Evolutionary conservation across 2,797 vertebrate genomes (phyloP).

Genomic region (Danio tinwini): DNA sequence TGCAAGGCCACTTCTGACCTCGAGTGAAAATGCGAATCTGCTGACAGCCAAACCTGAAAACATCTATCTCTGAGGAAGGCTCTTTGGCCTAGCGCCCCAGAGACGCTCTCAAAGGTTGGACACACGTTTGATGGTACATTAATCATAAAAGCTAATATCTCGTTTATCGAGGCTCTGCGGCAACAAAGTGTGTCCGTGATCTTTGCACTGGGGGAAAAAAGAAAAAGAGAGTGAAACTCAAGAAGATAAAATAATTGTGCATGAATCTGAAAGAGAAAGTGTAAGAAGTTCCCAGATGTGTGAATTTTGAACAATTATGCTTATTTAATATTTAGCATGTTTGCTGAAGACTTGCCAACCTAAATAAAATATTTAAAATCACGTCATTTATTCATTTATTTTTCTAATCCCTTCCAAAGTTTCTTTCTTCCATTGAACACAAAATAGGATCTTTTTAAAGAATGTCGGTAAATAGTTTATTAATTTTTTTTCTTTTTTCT

Average conservation of each 20-base stretch:
- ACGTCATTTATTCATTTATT: too few relatives aligned
- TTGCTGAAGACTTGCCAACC: neutral
- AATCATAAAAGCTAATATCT: slow-evolving; percentile 20
- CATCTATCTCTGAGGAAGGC: slow-evolving; percentile 15
- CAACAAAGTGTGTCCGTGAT: neutral
- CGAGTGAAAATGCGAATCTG: slow-evolving; percentile 4
- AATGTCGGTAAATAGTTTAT: too few relatives aligned
- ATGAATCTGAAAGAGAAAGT: neutral
- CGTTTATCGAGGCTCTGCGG: slow-evolving; percentile 34
- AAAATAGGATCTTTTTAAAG: too few relatives aligned
- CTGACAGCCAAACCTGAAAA: neutral
- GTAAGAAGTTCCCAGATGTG: neutral
- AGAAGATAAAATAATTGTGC: neutral
- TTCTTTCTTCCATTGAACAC: too few relatives aligned
- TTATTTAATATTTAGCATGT: neutral
- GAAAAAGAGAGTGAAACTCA: neutral
- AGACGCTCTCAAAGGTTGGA: slow-evolving; percentile 27
- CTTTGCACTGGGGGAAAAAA: neutral
- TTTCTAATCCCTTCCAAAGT: too few relatives aligned
- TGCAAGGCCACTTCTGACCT: slow-evolving; percentile 20
- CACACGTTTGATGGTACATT: slow-evolving; percentile 10
- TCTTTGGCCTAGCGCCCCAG: slow-evolving; percentile 12
- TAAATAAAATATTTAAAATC: too few relatives aligned
- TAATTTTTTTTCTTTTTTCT: too few relatives aligned
- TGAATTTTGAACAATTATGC: neutral